Base-by-base conservation (phyloP, 2,888 invertebrate genomes). In the Phengaris arion region DNA sequence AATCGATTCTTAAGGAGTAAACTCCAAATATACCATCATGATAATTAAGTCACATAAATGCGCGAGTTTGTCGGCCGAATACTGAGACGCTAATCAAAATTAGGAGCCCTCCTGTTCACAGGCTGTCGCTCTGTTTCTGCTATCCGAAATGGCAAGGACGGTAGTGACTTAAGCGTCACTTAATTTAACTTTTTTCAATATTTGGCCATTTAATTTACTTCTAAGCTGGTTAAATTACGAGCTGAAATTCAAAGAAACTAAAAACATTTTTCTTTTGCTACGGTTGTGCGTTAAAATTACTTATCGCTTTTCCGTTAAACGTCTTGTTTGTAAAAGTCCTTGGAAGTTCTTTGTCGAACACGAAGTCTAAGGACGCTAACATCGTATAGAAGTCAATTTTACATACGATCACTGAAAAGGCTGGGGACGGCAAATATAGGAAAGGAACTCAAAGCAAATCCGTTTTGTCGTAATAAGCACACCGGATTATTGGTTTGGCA, bases 331-430 rank as follows among this genome's bases (percentile, higher is more conserved):
- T 35, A 35, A 64, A 64, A 35, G 35, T 35, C 64, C 64, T 22
- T 15, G 64, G 6, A 35, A 12, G 35, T 64, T 45, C 13, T 64
- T 64, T 64, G 64, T 64, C 35, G 64, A 52, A 52, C 52, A 52
- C 52, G 52, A 7, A 64, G 64, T 35, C 6, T 45, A 64, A 64
- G 64, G 64, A 64, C 64, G 64, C 64, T 64, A 64, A 64, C 35
- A 64, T 64, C 35, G 64, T 45, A 35, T 64, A 64, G 64, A 64
- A 64, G 45, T 64, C 64, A 64, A 64, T 64, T 54, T 12, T 10
- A 72, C 72, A 52, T 54, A 72, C 72, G 72, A 54, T 72, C 52
- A 70, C 64, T 72, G 52, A 72, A 72, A 72, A 54, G 54, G 72
- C 35, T 13, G 70, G 70, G 22, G 6, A 64, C 22, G 22, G 3